Percentiles rank a stretch among this genome's conserved stretches.
Conservation (phyloP, 2,797 vertebrate species). For the Urocyon cinereoargenteus region DNA sequence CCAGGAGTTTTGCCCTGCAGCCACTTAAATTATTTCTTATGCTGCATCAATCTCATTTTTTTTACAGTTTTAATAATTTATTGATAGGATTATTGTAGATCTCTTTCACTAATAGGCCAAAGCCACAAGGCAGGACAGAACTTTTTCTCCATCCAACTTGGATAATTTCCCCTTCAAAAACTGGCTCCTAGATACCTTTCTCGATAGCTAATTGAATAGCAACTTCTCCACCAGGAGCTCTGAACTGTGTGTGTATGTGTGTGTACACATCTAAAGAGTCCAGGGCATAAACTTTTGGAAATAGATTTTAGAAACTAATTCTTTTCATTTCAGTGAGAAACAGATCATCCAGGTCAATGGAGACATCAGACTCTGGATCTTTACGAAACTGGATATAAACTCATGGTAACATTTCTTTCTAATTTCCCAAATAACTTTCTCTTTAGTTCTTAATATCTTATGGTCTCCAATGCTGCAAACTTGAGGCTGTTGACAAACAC, state of each 20-base stretch:
- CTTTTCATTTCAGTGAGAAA: conserved; percentile 42
- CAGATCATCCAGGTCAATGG: not conserved
- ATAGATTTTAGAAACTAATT: conserved; percentile 46
- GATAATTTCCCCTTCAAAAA: conserved; percentile 56
- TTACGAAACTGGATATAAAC: not conserved
- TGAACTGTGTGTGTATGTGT: not conserved
- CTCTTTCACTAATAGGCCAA: not conserved
- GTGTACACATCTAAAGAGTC: not conserved
- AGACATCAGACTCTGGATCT: not conserved
- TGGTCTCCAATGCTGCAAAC: conserved; percentile 38
- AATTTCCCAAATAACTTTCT: not conserved
- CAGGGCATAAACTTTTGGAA: conserved; percentile 30
- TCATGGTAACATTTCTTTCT: conserved; percentile 24
- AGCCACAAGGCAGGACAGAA: conserved; percentile 19
- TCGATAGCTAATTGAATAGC: conserved; percentile 46
- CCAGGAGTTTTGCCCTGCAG: conserved; percentile 20
- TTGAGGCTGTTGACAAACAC: conserved; percentile 31
- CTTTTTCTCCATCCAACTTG: conserved; percentile 41
- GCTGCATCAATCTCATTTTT: conserved; percentile 41
- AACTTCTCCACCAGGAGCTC: conserved; percentile 18
- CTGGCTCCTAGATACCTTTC: conserved; percentile 37
- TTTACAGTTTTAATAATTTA: conserved; percentile 60
- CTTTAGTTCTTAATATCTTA: conserved; percentile 30
- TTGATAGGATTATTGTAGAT: not conserved
- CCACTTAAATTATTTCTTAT: conserved; percentile 12